Evolutionary conservation across 2,113 vertebrate genomes (phyloP).

Genomic region (Zapornia atra): DNA sequence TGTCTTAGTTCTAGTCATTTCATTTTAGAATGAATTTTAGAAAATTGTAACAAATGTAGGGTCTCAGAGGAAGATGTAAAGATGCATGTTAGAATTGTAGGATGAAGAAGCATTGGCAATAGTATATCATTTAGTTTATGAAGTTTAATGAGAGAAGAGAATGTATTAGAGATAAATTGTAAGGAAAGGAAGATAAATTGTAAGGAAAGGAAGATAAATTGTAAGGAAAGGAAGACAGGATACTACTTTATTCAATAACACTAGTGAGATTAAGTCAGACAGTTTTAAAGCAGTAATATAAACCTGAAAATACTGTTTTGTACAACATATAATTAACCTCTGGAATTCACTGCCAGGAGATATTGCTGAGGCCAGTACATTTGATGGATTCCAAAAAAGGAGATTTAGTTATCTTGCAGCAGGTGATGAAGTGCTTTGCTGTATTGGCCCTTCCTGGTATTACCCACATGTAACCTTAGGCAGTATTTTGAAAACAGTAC

Average conservation of each 20-base stretch:
- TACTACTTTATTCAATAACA: background rate
- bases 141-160: background rate
- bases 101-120: background rate
- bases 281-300: background rate
- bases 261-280: background rate
- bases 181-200: background rate
- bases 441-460: background rate
- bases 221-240: background rate
- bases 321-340: background rate
- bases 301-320: background rate
- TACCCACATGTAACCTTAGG: background rate
- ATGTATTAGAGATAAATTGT: background rate
- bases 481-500: background rate
- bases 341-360: background rate
- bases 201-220: no score
- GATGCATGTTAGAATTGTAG: background rate
- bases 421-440: background rate
- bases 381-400: background rate
- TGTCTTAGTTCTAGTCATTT: background rate
- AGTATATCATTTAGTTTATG: background rate
- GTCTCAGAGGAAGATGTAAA: background rate
- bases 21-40: background rate
- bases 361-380: background rate
- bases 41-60: background rate
- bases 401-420: background rate